Percentiles rank a stretch among this genome's conserved stretches.
These are phyloP conservation scores for Syrrhaptes paradoxus DNA, from an alignment of 2,113 vertebrate genomes.

Conservation along the genomic window DNA sequence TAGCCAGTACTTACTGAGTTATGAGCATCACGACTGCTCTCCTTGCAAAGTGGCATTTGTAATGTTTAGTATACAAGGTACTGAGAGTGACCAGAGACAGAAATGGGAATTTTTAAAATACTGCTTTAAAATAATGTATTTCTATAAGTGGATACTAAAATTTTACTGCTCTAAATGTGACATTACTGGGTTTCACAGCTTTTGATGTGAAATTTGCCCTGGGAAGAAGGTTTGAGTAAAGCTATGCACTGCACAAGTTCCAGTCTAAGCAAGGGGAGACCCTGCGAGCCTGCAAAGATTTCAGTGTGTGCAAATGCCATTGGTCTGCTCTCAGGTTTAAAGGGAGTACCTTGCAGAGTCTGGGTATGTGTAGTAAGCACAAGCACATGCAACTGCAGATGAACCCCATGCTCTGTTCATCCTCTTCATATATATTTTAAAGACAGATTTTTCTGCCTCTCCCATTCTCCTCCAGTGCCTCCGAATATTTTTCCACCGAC, in stretches of 20 bases:
- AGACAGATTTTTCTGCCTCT: neutral
- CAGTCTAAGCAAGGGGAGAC: neutral
- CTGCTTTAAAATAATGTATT: neutral
- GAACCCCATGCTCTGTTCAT: neutral
- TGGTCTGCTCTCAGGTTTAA: neutral
- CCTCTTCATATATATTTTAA: neutral
- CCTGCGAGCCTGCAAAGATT: neutral
- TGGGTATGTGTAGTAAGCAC: neutral
- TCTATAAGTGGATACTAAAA: neutral
- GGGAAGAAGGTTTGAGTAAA: neutral
- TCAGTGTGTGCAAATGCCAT: fast-evolving
- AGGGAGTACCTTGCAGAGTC: neutral
- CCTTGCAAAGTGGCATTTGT: neutral
- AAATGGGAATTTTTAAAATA: neutral
- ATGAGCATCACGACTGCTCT: neutral
- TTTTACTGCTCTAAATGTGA: neutral
- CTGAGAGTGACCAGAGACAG: neutral
- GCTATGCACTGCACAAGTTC: neutral
- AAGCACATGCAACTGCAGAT: neutral
- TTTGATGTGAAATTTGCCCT: neutral
- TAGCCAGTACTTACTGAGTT: neutral
- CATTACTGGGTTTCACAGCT: neutral
- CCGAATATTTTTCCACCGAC: neutral
- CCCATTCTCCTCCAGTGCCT: neutral
- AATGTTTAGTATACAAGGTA: neutral